A percentile compares a stretch with the other conserved stretches of the same genome.
These are phyloP conservation scores for Rotaria macrura DNA, from an alignment of 2,888 invertebrate species.

Conservation along the genomic window DNA sequence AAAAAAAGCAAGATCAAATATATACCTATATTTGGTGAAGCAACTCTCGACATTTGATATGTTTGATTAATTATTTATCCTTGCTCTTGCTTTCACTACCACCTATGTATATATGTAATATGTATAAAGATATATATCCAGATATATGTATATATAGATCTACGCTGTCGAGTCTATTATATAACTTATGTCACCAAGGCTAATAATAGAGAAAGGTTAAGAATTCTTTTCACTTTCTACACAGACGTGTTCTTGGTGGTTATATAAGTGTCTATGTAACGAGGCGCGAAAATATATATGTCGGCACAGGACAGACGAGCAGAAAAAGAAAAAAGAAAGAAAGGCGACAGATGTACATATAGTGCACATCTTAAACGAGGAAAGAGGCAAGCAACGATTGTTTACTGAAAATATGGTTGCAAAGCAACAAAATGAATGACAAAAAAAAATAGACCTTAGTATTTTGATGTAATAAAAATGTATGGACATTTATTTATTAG, in stretches of 20 bases:
- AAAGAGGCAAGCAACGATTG: not conserved
- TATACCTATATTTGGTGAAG: not conserved
- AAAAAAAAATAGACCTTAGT: not conserved
- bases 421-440: not conserved
- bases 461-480: not conserved
- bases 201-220: not conserved
- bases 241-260: not conserved
- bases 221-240: not conserved
- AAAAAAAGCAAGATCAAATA: not conserved
- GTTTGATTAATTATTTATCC: not conserved
- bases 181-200: not conserved
- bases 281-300: not conserved
- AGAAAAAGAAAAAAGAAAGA: not conserved
- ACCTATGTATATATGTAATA: too few species aligned
- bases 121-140: too few species aligned
- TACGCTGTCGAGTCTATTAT: not conserved
- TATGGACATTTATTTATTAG: not conserved
- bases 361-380: not conserved
- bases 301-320: not conserved
- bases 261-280: not conserved
- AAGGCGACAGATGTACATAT: not conserved
- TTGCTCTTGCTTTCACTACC: not conserved
- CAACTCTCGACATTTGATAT: not conserved
- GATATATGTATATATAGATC: not conserved
- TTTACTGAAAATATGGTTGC: too few species aligned